Evolutionary conservation across 2,888 invertebrate genomes (phyloP), one percentile per base, ranked within the genome.

Genomic region (Stegophylla sp.): DNA sequence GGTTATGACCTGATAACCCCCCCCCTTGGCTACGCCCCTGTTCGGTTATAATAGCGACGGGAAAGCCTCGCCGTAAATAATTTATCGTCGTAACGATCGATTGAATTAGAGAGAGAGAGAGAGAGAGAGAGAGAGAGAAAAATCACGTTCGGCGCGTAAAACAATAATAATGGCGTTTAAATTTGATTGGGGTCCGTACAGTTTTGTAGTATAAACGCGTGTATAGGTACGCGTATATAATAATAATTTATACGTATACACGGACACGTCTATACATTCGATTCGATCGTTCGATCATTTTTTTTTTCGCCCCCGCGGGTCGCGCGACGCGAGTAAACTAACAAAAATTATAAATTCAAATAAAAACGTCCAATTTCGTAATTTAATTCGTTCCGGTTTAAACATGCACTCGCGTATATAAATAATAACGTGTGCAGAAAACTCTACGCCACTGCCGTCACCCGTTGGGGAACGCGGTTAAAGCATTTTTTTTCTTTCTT

Each of bases 361-460:
- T n/a, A 69, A 69, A 51, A 53, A 69, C 34, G 15, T 69, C 15
- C 69, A 34, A 69, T 69, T 69, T 34, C n/a, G n/a, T 20, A 53
- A 53, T 69, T 69, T 51, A 51, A 20, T 69, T 69, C n/a, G 51
- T 53, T 53, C 45, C 51, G 51, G 7, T 34, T 23, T 23, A 28
- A n/a, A n/a, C 15, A 63, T 7, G 23, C 5, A 23, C 10, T 10
- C 23, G 43, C 15, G 1, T 23, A 20, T 23, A 41, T 43, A 43
- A 13, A 34, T 34, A 34, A 56, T 56, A 20, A 20, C 20, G 20
- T 56, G 56, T 23, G 10, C 56, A 10, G 12, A 20, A 20, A 56
- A 56, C 20, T 56, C 23, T 9, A n/a, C 51, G 23, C 23, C 51
- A 12, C 23, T 34, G 34, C 34, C 12, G 56, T 23, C 53, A 53